Percentiles rank a stretch among this genome's conserved stretches.
Evolutionary conservation across 2,797 vertebrate species (phyloP).

Genomic region (Pteropus rufus): DNA sequence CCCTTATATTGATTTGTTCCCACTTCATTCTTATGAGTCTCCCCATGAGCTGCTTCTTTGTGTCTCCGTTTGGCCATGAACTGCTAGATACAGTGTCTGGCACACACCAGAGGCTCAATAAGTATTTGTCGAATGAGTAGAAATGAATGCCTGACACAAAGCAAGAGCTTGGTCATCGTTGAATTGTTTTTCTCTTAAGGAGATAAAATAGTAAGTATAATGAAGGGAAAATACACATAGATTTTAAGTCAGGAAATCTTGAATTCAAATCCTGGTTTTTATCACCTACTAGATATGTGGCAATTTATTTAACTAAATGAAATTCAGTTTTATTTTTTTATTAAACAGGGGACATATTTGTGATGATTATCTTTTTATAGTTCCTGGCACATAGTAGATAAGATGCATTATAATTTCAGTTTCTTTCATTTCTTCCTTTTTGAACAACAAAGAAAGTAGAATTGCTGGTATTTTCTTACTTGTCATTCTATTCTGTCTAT

Average conservation of each 20-base stretch:
- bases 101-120: neutral
- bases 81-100: neutral
- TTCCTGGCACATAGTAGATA: neutral
- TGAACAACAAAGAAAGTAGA: neutral
- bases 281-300: neutral
- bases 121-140: neutral
- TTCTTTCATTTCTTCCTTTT: neutral
- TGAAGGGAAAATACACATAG: neutral
- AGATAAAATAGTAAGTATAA: neutral
- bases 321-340: slow-evolving; percentile 39
- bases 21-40: neutral
- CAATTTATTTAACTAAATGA: neutral
- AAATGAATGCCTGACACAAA: neutral
- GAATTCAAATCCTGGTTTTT: slow-evolving; percentile 47
- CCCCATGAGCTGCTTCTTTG: neutral
- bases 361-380: slow-evolving; percentile 19
- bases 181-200: neutral
- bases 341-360: neutral
- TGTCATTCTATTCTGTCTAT: neutral
- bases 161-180: neutral
- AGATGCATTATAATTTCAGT: neutral
- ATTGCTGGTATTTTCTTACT: neutral
- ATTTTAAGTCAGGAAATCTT: slow-evolving; percentile 1
- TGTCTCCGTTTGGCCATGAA: neutral
- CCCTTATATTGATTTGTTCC: neutral